Conservation (phyloP, 1,140 invertebrate species). For the Halesus radiatus region DNA sequence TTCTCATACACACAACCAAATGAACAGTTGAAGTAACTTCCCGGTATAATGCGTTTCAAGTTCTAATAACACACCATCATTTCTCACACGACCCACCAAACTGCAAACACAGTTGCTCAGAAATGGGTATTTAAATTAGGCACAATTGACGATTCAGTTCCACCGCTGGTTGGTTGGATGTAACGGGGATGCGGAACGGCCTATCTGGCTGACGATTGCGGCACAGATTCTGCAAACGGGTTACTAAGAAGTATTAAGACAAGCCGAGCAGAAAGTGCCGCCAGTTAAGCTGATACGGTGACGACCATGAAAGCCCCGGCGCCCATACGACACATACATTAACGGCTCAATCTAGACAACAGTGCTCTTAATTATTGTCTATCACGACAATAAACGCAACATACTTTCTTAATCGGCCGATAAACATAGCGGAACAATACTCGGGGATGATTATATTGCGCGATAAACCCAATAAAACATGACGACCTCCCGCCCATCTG, state of each 20-base stretch:
- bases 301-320: conserved; percentile 6
- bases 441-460: conserved; percentile 45
- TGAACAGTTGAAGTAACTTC: neutral
- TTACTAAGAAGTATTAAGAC: conserved; percentile 26
- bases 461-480: conserved; percentile 47
- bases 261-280: conserved; percentile 21
- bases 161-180: neutral
- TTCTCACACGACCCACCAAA: no score
- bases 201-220: neutral
- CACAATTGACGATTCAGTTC: neutral
- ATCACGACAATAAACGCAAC: conserved; percentile 45
- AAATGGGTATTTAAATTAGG: conserved; percentile 15
- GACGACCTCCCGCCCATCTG: conserved; percentile 39
- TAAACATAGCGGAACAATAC: conserved; percentile 46
- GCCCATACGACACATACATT: conserved; percentile 29
- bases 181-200: conserved; percentile 4
- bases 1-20: neutral
- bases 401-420: conserved; percentile 47
- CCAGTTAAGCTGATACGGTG: conserved; percentile 7
- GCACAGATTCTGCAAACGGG: conserved; percentile 28
- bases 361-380: conserved; percentile 45
- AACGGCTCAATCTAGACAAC: conserved; percentile 41
- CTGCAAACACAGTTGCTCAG: neutral
- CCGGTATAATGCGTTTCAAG: no score
- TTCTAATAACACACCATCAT: no score